Evolutionary conservation across 1,140 invertebrate genomes (phyloP).

Genomic region (Drosophila orosa): DNA sequence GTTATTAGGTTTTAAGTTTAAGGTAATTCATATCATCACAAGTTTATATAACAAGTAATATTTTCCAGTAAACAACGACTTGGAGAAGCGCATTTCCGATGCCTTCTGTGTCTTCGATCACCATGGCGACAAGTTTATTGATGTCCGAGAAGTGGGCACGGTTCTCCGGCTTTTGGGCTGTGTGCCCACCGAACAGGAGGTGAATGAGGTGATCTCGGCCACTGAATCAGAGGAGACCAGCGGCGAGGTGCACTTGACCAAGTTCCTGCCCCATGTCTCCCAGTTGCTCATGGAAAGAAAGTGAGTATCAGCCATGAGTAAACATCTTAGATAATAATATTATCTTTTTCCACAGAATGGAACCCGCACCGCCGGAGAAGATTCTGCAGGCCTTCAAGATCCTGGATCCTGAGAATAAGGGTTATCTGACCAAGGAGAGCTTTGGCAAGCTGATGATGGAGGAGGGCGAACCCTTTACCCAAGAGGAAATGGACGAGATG

Average conservation of each 20-base stretch:
- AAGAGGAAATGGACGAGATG: conserved; percentile 96
- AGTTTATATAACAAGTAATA: not conserved
- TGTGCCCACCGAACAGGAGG: conserved; percentile 93
- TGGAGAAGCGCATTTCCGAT: conserved; percentile 92
- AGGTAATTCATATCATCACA: not conserved
- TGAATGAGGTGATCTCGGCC: conserved; percentile 92
- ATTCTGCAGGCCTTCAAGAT: conserved; percentile 93
- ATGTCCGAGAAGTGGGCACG: conserved; percentile 95
- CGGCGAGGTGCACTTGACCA: conserved; percentile 88
- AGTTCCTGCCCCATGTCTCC: conserved; percentile 88
- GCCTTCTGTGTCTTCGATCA: conserved; percentile 96
- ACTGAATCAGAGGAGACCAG: conserved; percentile 90
- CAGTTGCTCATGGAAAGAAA: conserved; percentile 86
- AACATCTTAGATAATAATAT: not conserved
- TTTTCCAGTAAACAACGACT: conserved; percentile 85
- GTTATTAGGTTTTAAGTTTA: not conserved
- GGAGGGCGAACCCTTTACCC: conserved; percentile 93
- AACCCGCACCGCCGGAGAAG: conserved; percentile 91
- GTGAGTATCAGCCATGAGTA: conserved; percentile 12
- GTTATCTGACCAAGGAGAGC: conserved; percentile 88
- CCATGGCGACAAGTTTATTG: conserved; percentile 92
- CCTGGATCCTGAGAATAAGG: conserved; percentile 91
- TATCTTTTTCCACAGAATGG: conserved; percentile 62
- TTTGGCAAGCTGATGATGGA: conserved; percentile 91
- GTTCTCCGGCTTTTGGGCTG: conserved; percentile 91